A percentile compares a stretch with the other conserved stretches of the same genome.
These are phyloP conservation scores for Dynastes maya DNA, from an alignment of 2,888 invertebrate species.

Conservation along the genomic window DNA sequence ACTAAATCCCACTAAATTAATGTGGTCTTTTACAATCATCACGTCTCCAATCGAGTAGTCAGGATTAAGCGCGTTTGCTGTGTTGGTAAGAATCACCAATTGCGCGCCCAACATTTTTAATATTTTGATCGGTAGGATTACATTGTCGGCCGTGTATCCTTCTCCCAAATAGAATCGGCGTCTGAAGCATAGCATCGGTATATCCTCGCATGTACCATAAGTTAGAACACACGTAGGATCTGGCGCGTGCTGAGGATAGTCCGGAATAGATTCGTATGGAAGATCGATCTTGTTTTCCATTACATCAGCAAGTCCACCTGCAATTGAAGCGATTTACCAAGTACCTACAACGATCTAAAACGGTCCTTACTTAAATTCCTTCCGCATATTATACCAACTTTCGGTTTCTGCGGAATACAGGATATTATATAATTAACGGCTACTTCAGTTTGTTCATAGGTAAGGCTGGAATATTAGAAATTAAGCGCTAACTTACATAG, in stretches of 20 bases:
- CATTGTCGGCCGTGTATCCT: slow-evolving; percentile 92
- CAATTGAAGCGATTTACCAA: not conserved
- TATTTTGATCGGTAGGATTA: slow-evolving; percentile 91
- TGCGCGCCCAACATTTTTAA: slow-evolving; percentile 93
- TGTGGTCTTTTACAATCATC: slow-evolving; percentile 96
- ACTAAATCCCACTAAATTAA: slow-evolving; percentile 93
- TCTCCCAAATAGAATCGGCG: slow-evolving; percentile 96
- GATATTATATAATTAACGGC: slow-evolving; percentile 76
- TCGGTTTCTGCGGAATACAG: slow-evolving; percentile 81
- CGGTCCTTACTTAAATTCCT: slow-evolving; percentile 89
- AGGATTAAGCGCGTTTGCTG: slow-evolving; percentile 93
- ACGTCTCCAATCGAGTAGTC: slow-evolving; percentile 90
- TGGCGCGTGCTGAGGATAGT: slow-evolving; percentile 84
- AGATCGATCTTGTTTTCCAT: slow-evolving; percentile 80
- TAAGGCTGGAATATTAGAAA: slow-evolving; percentile 76
- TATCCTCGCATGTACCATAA: slow-evolving; percentile 84
- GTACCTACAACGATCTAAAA: not conserved
- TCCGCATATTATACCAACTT: slow-evolving; percentile 96
- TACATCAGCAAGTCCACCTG: slow-evolving; percentile 82
- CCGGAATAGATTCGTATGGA: slow-evolving; percentile 88
- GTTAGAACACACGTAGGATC: slow-evolving; percentile 91
- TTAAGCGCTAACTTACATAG: too few relatives aligned
- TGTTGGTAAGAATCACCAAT: slow-evolving; percentile 91
- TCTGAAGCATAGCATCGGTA: slow-evolving; percentile 92
- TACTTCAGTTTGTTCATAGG: slow-evolving; percentile 83